Conservation (phyloP, 2,113 vertebrate species). For the Formicarius rufipectus region DNA sequence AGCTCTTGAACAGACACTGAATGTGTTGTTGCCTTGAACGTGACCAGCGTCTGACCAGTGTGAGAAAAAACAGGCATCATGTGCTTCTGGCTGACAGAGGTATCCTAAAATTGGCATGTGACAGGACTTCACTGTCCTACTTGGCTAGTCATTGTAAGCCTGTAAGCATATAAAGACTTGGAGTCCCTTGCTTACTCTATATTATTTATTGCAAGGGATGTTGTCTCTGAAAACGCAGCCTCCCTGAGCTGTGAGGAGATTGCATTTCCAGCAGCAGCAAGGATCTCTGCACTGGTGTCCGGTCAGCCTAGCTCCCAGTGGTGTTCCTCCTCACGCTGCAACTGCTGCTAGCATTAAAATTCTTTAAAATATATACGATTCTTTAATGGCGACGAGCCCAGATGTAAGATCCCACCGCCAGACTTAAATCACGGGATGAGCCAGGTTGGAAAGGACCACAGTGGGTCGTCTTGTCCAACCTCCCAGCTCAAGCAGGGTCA, state of each 20-base stretch:
- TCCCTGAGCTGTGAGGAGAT: neutral
- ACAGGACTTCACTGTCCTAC: neutral
- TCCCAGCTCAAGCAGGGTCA: neutral
- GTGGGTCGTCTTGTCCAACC: neutral
- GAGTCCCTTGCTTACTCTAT: neutral
- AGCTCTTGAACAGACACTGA: neutral
- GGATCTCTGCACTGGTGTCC: rapidly evolving
- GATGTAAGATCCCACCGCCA: rapidly evolving
- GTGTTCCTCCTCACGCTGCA: rapidly evolving
- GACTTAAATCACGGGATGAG: neutral
- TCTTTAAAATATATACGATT: rapidly evolving
- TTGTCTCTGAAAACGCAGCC: rapidly evolving
- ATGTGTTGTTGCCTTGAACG: neutral
- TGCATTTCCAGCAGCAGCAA: rapidly evolving
- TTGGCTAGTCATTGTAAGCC: no score
- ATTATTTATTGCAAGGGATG: neutral
- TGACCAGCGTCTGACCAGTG: no score
- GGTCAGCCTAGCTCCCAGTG: neutral
- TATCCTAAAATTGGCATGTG: neutral
- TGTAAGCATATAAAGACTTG: neutral
- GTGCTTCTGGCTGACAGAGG: neutral
- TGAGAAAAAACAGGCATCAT: rapidly evolving
- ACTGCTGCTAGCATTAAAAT: rapidly evolving
- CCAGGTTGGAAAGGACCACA: neutral
- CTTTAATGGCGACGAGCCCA: rapidly evolving